phyloP scores from a whole-genome alignment of 2,888 invertebrate genomes.

The Galeruca laticollis region DNA sequence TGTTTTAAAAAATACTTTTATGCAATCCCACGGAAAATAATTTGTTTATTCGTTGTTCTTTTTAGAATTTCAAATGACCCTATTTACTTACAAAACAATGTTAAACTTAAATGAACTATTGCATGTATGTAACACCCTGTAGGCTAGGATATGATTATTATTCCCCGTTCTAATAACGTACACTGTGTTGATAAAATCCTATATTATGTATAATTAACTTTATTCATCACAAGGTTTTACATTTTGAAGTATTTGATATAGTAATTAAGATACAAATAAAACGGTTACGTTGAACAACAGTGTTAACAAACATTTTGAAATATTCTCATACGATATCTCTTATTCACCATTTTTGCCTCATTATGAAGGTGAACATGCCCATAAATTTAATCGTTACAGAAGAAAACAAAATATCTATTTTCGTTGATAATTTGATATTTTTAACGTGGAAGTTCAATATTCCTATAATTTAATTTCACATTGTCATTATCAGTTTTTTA shows the following conservation, averaged over 20 bases:
- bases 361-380: not conserved
- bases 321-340: too few relatives aligned
- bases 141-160: too few relatives aligned
- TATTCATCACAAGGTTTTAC: not conserved
- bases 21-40: too few relatives aligned
- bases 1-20: too few relatives aligned
- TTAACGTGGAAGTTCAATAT: slow-evolving; percentile 7
- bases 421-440: not conserved
- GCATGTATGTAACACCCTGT: too few relatives aligned
- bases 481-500: not conserved
- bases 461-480: not conserved
- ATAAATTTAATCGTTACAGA: not conserved
- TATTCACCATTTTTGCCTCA: not conserved
- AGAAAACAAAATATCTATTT: not conserved
- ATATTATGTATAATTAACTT: too few relatives aligned
- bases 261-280: slow-evolving; percentile 1
- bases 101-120: too few relatives aligned
- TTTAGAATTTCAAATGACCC: too few relatives aligned
- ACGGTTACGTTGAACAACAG: not conserved
- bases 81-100: too few relatives aligned
- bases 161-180: too few relatives aligned
- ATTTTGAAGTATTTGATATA: not conserved
- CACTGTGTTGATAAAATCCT: too few relatives aligned
- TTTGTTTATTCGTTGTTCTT: too few relatives aligned
- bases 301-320: not conserved